A percentile compares a stretch with the other conserved stretches of the same genome.
Evolutionary conservation across 2,797 vertebrate genomes (phyloP).

Genomic region (Falco biarmicus): DNA sequence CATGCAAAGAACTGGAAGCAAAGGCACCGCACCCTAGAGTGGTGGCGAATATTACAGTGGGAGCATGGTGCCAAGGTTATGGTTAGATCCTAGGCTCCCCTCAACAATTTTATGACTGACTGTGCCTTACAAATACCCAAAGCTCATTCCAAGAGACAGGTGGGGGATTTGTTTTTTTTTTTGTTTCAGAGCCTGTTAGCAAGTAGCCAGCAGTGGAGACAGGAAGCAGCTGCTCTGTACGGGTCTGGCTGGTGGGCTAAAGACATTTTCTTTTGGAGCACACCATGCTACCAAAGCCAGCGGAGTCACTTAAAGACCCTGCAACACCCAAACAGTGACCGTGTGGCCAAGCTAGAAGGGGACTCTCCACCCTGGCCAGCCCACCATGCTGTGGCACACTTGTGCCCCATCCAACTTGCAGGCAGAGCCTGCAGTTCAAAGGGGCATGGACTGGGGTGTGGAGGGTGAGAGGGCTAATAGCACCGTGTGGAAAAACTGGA

Average conservation of each 20-base stretch:
- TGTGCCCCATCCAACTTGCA: neutral
- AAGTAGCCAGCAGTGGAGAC: neutral
- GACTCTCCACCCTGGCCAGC: neutral
- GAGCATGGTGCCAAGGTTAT: neutral
- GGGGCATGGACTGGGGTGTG: neutral
- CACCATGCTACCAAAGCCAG: neutral
- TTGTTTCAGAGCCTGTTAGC: neutral
- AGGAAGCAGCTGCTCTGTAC: neutral
- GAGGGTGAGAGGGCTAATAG: neutral
- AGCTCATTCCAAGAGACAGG: neutral
- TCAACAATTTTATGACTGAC: neutral
- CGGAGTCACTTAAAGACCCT: neutral
- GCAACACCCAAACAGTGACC: neutral
- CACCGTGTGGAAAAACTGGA: neutral
- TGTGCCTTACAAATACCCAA: neutral
- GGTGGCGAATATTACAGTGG: neutral
- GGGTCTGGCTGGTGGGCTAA: neutral
- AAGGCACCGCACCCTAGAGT: neutral
- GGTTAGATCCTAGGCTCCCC: neutral
- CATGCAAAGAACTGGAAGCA: neutral
- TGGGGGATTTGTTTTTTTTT: neutral
- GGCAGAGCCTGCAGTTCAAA: neutral
- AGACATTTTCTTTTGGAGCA: neutral
- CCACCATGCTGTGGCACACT: neutral
- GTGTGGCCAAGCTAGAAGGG: neutral